phyloP scores from a whole-genome alignment of 2,888 invertebrate species.

The Steromphala cineraria region DNA sequence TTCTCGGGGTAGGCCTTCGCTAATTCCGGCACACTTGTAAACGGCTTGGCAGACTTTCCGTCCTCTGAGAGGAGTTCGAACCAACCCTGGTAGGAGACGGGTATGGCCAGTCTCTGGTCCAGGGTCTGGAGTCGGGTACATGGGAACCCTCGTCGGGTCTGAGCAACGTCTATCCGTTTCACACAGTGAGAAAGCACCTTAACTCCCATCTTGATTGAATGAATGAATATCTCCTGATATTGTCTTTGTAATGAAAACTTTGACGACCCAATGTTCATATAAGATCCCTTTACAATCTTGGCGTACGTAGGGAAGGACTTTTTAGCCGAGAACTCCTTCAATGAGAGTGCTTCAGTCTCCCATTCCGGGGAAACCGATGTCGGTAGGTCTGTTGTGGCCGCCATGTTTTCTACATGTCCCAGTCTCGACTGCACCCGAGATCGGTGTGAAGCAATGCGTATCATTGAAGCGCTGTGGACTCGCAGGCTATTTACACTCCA shows the following conservation, averaged over 20 bases:
- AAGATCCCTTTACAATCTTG: conserved; percentile 95
- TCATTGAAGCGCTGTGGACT: conserved; percentile 12
- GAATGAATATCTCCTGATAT: conserved; percentile 90
- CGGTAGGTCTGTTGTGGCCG: conserved; percentile 34
- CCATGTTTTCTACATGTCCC: conserved; percentile 28
- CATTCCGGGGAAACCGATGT: conserved; percentile 51
- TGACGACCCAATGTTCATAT: conserved; percentile 92
- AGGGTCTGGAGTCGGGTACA: conserved; percentile 49
- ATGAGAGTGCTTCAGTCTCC: conserved; percentile 63
- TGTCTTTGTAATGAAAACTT: conserved; percentile 78
- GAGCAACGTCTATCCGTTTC: conserved; percentile 43
- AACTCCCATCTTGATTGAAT: conserved; percentile 84
- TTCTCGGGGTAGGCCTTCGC: conserved; percentile 77
- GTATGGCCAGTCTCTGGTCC: conserved; percentile 85
- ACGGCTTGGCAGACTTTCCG: conserved; percentile 91
- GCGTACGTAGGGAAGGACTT: conserved; percentile 89
- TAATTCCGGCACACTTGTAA: conserved; percentile 90
- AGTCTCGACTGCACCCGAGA: background rate
- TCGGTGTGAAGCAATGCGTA: conserved; percentile 18
- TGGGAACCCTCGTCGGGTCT: conserved; percentile 40
- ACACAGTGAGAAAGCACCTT: conserved; percentile 79
- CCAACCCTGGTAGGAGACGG: conserved; percentile 92
- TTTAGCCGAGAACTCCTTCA: conserved; percentile 79
- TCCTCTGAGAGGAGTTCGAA: conserved; percentile 96
- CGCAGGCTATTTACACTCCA: conserved; percentile 16